phyloP scores from a whole-genome alignment of 2,113 vertebrate species.

The Percina caprodes region DNA sequence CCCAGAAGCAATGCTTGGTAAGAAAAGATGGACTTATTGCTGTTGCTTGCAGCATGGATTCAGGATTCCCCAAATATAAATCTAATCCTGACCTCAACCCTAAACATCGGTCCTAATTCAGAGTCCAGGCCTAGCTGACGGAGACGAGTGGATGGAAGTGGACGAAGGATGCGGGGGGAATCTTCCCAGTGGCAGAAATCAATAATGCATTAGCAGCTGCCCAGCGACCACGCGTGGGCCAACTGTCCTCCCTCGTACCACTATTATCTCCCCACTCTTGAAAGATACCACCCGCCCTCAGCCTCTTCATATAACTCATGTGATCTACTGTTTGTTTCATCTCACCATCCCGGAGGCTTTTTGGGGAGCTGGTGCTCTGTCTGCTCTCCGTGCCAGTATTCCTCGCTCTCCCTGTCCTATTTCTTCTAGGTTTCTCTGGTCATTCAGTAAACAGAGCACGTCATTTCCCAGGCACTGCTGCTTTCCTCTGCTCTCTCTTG shows the following conservation, averaged over 20 bases:
- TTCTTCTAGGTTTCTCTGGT: conserved; percentile 47
- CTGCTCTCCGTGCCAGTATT: conserved; percentile 29
- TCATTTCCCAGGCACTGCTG: conserved; percentile 25
- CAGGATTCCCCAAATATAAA: neutral
- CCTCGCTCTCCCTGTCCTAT: conserved; percentile 29
- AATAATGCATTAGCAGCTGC: conserved; percentile 70
- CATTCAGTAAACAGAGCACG: conserved; percentile 59
- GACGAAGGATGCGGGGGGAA: conserved; percentile 20
- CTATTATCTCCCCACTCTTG: conserved; percentile 53
- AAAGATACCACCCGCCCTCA: conserved; percentile 54
- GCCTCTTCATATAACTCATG: conserved; percentile 64
- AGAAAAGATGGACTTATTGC: conserved; percentile 31
- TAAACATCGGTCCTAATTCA: conserved; percentile 20
- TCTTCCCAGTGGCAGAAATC: conserved; percentile 67
- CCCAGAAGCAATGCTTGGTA: neutral
- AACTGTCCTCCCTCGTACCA: conserved; percentile 43
- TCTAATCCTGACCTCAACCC: conserved; percentile 19
- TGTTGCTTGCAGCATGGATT: neutral
- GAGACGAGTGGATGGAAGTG: conserved; percentile 34
- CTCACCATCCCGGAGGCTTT: conserved; percentile 54
- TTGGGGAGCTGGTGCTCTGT: conserved; percentile 39
- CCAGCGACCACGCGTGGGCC: conserved; percentile 50
- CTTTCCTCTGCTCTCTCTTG: neutral
- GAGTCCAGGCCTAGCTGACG: conserved; percentile 28
- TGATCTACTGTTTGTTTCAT: conserved; percentile 71